phyloP scores from a whole-genome alignment of 2,797 vertebrate genomes.

The Anas georgica region DNA sequence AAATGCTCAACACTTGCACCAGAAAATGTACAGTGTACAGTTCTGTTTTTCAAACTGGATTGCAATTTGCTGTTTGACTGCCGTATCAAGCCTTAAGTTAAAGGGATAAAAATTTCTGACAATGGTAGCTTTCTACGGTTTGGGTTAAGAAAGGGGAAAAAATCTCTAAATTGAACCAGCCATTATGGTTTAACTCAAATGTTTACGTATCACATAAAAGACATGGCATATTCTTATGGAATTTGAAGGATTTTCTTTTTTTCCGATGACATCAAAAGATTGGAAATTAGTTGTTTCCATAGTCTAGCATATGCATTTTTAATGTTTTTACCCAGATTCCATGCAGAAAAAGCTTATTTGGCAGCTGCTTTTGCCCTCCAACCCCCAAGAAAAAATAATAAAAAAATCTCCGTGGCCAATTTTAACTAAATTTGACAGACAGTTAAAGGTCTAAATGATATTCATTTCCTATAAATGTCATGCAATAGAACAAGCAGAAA shows the following conservation, averaged over 20 bases:
- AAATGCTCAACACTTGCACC: background rate
- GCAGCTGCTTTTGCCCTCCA: background rate
- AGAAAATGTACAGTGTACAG: background rate
- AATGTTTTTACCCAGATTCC: background rate
- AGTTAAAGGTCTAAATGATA: background rate
- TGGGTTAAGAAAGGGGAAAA: background rate
- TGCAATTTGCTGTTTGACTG: background rate
- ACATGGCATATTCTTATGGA: background rate
- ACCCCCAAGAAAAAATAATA: background rate
- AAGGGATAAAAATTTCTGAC: background rate
- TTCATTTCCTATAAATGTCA: background rate
- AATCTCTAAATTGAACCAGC: fast-evolving
- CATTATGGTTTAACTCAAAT: background rate
- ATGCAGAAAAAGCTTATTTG: background rate
- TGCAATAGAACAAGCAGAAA: background rate
- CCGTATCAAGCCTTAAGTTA: background rate
- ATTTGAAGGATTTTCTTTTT: background rate
- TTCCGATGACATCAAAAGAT: background rate
- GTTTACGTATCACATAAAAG: background rate
- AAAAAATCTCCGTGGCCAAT: background rate
- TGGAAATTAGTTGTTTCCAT: background rate
- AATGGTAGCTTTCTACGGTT: background rate
- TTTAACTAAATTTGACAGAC: background rate
- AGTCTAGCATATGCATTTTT: background rate
- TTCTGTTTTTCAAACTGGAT: background rate